These are phyloP conservation scores for Druon quercuslanigerum DNA, from an alignment of 1,140 invertebrate genomes.

Conservation along the genomic window DNA sequence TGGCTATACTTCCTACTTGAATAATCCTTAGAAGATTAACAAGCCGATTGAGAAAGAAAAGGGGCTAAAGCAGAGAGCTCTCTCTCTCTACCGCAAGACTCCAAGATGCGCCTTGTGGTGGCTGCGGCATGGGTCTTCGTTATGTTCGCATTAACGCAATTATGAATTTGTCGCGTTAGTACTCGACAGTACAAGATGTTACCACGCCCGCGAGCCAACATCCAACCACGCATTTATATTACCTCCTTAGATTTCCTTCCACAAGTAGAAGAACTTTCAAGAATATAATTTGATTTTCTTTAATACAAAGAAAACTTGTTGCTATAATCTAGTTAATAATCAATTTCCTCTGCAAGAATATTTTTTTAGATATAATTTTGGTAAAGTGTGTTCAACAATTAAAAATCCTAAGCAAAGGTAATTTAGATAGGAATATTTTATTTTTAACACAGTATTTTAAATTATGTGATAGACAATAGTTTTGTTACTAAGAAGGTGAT, in stretches of 20 bases:
- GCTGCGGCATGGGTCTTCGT: conserved; percentile 63
- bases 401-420: no score
- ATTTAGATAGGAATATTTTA: no score
- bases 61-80: conserved; percentile 42
- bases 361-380: no score
- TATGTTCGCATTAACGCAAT: conserved; percentile 73
- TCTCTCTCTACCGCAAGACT: conserved; percentile 63
- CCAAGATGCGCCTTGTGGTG: conserved; percentile 68
- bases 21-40: conserved; percentile 72
- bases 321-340: no score
- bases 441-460: no score
- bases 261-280: neutral
- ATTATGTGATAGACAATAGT: no score
- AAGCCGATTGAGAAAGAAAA: conserved; percentile 54
- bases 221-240: conserved; percentile 46
- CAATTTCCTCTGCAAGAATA: no score
- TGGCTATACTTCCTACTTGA: conserved; percentile 60
- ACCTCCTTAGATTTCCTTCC: conserved; percentile 33
- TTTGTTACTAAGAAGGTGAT: no score
- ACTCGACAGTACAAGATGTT: conserved; percentile 75
- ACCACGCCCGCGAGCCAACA: conserved; percentile 52
- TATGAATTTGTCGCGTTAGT: conserved; percentile 75
- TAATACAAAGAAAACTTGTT: no score
- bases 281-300: no score
- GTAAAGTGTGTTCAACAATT: no score